Evolutionary conservation across 2,888 invertebrate genomes (phyloP).

Genomic region (Lysandra bellargus): DNA sequence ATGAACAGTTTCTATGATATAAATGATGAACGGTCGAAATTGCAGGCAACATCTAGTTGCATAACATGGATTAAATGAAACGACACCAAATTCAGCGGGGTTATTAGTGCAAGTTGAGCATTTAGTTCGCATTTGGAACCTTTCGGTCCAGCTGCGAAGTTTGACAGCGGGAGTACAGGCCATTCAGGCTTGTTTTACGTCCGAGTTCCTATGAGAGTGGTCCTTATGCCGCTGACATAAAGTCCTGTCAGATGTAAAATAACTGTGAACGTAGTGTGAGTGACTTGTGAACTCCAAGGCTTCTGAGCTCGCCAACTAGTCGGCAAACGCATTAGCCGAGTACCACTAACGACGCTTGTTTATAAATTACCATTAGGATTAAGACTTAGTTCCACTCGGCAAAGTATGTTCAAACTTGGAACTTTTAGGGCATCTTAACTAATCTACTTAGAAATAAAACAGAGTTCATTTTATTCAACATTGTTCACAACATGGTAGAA

Average conservation of each 20-base stretch:
- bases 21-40: neutral
- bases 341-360: conserved; percentile 17
- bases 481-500: neutral
- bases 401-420: neutral
- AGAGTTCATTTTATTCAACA: neutral
- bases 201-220: neutral
- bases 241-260: neutral
- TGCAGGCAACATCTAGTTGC: neutral
- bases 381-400: conserved; percentile 15
- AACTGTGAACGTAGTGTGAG: neutral
- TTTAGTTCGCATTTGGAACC: neutral
- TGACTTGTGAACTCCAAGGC: conserved; percentile 13
- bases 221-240: neutral
- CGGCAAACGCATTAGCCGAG: conserved; percentile 19
- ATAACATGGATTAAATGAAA: neutral
- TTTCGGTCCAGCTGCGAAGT: neutral
- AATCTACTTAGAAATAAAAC: neutral
- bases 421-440: neutral
- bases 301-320: neutral
- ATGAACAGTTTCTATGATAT: neutral
- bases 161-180: neutral
- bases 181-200: neutral
- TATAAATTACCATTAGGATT: conserved; percentile 22
- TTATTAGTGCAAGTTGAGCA: neutral
- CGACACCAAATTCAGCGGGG: neutral